phyloP scores from a whole-genome alignment of 2,888 invertebrate species.

The Odontothrips loti region DNA sequence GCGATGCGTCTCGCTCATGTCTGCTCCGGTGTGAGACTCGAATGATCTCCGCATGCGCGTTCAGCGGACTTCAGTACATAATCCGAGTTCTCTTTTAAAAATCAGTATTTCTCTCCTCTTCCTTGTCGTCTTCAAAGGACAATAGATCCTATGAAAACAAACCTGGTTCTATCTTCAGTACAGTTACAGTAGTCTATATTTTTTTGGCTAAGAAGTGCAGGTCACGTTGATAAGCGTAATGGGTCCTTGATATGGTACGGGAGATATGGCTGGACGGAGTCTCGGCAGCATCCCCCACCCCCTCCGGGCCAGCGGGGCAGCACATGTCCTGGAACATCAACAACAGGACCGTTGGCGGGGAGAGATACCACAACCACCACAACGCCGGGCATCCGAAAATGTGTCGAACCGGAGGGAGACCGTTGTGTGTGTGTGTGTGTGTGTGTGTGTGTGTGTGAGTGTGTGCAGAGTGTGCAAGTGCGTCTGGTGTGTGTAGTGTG shows the following conservation, averaged over 20 bases:
- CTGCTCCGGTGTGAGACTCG: background rate
- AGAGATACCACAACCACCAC: background rate
- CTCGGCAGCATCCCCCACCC: background rate
- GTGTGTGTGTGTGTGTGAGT: no score
- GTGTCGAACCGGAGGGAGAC: no score
- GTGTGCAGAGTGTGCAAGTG: no score
- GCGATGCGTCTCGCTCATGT: slow-evolving; percentile 6
- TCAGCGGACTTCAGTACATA: no score
- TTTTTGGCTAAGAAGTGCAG: background rate
- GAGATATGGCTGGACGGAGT: background rate
- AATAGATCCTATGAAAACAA: background rate
- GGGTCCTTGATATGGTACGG: background rate
- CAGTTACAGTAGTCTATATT: background rate
- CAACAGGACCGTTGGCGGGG: background rate
- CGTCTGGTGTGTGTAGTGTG: no score
- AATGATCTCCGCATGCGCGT: no score
- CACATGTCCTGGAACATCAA: slow-evolving; percentile 27
- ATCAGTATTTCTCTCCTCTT: background rate
- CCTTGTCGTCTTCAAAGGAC: background rate
- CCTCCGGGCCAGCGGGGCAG: slow-evolving; percentile 27
- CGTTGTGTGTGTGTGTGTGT: no score
- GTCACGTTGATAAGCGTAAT: background rate
- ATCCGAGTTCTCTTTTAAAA: no score
- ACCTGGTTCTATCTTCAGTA: background rate
- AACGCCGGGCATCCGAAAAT: no score